A percentile compares a stretch with the other conserved stretches of the same genome.
Evolutionary conservation across 2,888 invertebrate genomes (phyloP).

Genomic region (Peribatodes rhomboidaria): DNA sequence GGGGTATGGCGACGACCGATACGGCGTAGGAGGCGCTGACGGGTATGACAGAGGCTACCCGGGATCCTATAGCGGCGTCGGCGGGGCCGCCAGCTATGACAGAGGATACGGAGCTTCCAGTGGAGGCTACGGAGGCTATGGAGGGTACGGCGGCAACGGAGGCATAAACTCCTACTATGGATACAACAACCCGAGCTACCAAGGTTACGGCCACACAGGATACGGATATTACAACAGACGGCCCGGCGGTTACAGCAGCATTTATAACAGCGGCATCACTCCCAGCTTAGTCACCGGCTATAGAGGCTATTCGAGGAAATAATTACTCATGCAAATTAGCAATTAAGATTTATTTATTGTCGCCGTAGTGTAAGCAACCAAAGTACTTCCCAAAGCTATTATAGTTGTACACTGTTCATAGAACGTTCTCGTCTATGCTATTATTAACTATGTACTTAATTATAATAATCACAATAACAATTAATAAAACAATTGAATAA

Average conservation of each 20-base stretch:
- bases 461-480: slow-evolving; percentile 36
- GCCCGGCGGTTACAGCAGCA: slow-evolving; percentile 70
- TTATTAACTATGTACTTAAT: slow-evolving; percentile 24
- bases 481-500: slow-evolving; percentile 53
- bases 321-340: slow-evolving; percentile 38
- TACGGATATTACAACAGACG: slow-evolving; percentile 84
- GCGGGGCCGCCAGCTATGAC: slow-evolving; percentile 30
- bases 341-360: slow-evolving; percentile 47
- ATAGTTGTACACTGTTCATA: slow-evolving; percentile 44
- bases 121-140: slow-evolving; percentile 74
- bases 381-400: slow-evolving; percentile 71
- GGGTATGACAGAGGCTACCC: slow-evolving; percentile 84
- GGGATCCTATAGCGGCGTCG: slow-evolving; percentile 16
- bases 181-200: slow-evolving; percentile 85
- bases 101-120: slow-evolving; percentile 25
- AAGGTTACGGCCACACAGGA: slow-evolving; percentile 85
- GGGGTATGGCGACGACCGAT: slow-evolving; percentile 34
- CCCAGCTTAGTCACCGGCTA: slow-evolving; percentile 83
- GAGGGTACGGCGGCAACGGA: slow-evolving; percentile 87
- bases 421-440: slow-evolving; percentile 32
- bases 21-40: slow-evolving; percentile 81
- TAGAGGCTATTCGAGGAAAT: slow-evolving; percentile 79
- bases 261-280: slow-evolving; percentile 77
- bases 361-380: slow-evolving; percentile 58
- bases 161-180: slow-evolving; percentile 86